These are phyloP conservation scores for Enteromius trimaculatus DNA, from an alignment of 2,797 vertebrate genomes.

Conservation along the genomic window DNA sequence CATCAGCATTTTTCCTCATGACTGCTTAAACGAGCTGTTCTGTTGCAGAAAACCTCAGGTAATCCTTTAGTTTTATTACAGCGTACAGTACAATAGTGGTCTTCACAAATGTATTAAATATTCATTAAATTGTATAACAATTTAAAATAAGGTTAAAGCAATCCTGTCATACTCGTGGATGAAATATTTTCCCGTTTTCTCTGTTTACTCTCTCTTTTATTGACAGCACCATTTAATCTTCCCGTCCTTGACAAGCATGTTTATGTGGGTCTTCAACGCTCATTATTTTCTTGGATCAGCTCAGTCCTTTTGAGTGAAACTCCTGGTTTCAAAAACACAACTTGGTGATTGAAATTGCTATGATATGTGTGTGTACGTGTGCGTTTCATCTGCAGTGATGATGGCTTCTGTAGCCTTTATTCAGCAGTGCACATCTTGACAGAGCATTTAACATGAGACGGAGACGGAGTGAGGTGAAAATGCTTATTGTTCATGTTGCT, in stretches of 20 bases:
- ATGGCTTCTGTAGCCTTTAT: constrained; percentile 10
- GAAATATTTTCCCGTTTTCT: background rate
- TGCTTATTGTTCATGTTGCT: constrained; percentile 46
- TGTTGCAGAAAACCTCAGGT: background rate
- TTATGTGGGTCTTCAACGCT: background rate
- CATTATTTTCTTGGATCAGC: background rate
- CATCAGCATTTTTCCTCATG: constrained; percentile 14
- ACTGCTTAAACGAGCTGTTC: background rate
- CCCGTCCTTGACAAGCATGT: background rate
- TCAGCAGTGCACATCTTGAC: background rate
- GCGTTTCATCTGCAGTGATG: background rate
- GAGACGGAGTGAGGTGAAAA: constrained; percentile 35
- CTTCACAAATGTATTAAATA: background rate
- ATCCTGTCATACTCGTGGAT: background rate
- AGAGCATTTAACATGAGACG: constrained; percentile 36
- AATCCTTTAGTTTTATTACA: background rate
- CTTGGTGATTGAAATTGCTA: background rate
- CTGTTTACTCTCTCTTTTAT: background rate
- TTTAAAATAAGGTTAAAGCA: background rate
- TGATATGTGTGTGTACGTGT: background rate
- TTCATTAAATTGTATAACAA: background rate
- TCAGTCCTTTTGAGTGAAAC: constrained; percentile 20
- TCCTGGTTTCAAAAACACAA: constrained; percentile 12
- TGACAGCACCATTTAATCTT: background rate
- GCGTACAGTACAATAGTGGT: background rate